Conservation (phyloP, 1,140 invertebrate species). For the Chironomus tepperi region DNA sequence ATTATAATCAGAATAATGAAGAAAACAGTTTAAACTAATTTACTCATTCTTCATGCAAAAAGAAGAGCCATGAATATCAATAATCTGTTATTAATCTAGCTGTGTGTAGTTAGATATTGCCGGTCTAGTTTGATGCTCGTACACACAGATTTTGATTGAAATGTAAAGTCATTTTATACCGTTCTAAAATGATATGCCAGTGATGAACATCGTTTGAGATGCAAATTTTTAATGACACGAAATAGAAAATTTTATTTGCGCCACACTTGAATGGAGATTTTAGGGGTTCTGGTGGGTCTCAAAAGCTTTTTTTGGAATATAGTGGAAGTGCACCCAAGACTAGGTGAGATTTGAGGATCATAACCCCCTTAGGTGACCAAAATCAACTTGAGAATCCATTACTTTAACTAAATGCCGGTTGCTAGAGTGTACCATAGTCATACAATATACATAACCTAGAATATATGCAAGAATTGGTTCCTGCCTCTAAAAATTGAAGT, state of each 20-base stretch:
- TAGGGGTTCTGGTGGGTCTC: no score
- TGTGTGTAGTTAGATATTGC: background rate
- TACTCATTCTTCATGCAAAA: background rate
- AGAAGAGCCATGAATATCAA: slow-evolving; percentile 7
- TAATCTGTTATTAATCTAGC: slow-evolving; percentile 17
- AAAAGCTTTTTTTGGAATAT: no score
- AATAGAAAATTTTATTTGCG: background rate
- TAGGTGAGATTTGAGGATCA: no score
- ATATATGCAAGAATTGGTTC: no score
- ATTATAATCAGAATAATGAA: background rate
- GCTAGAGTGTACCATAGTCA: no score
- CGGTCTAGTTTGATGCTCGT: background rate
- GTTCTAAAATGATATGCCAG: background rate
- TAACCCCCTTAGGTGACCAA: no score
- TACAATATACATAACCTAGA: no score
- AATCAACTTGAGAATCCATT: no score
- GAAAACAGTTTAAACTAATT: slow-evolving; percentile 2
- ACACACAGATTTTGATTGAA: slow-evolving; percentile 7
- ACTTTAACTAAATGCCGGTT: no score
- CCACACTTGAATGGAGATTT: background rate
- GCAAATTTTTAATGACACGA: slow-evolving; percentile 8
- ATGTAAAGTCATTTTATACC: background rate
- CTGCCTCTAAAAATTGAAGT: no score
- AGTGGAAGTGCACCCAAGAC: no score
- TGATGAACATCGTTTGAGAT: slow-evolving; percentile 7